These are phyloP conservation scores for Paragorgia papillata DNA, from an alignment of 92 coral and sea anemone genomes.

Conservation along the genomic window DNA sequence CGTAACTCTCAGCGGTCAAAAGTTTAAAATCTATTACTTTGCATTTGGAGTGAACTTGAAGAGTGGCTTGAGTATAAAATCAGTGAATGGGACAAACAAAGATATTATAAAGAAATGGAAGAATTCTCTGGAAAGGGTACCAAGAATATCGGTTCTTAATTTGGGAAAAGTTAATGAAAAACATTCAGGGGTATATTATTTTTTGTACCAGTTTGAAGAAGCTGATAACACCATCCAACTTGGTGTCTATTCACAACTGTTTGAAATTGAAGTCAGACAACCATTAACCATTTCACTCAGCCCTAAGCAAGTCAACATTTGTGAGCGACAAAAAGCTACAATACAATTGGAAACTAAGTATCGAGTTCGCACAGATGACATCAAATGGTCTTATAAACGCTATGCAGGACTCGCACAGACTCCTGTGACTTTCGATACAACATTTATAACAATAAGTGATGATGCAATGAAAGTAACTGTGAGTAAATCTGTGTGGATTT, in stretches of 20 bases:
- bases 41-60: slow-evolving; percentile 87
- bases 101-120: slow-evolving; percentile 38
- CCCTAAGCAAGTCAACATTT: slow-evolving; percentile 62
- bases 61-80: slow-evolving; percentile 60
- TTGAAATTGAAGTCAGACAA: slow-evolving; percentile 67
- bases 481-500: slow-evolving; percentile 57
- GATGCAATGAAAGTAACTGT: slow-evolving; percentile 61
- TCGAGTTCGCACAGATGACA: slow-evolving; percentile 53
- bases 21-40: slow-evolving; percentile 60
- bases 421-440: slow-evolving; percentile 61
- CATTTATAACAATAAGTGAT: slow-evolving; percentile 61
- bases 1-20: slow-evolving; percentile 63
- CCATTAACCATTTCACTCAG: slow-evolving; percentile 63
- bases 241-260: slow-evolving; percentile 64
- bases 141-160: neutral
- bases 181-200: slow-evolving; percentile 62
- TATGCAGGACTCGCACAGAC: slow-evolving; percentile 32
- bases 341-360: slow-evolving; percentile 53
- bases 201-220: slow-evolving; percentile 73
- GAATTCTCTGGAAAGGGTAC: slow-evolving; percentile 3
- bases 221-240: slow-evolving; percentile 74
- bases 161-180: neutral
- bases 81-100: slow-evolving; percentile 43
- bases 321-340: slow-evolving; percentile 65
- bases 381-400: slow-evolving; percentile 78